Evolutionary conservation across 2,888 invertebrate genomes (phyloP), one percentile per base, ranked within the genome.

Genomic region (Lasioglossum oenotherae): DNA sequence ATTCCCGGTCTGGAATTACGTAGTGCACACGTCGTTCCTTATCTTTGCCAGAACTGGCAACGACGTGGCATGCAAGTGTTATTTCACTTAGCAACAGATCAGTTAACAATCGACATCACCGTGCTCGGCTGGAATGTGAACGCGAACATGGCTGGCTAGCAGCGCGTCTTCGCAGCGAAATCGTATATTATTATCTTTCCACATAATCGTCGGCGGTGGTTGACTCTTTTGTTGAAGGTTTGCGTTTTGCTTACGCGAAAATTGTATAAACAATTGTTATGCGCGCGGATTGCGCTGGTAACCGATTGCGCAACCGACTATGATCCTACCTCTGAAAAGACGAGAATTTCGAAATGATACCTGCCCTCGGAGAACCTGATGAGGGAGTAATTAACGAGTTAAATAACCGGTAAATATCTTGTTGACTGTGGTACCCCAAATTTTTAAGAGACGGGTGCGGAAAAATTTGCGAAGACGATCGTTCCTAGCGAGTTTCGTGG

Each of bases 31-130:
- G 69, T 69, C 69, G 35, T 69, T 69, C n/a, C 69, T 69, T 57
- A n/a, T n/a, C 35, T 31, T 46, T 72, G 49, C 14, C 69, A 69
- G 69, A 69, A 69, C 69, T 38, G 69, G 69, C 69, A 38, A 41
- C 69, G 35, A 69, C 69, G 69, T 69, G 69, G 38, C 69, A n/a
- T 69, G 69, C 69, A 69, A 67, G 49, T 76, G 71, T 73, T 49
- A 60, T 38, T 49, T 49, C 57, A 53, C 60, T 76, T 72, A 49
- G 73, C 53, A 69, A 41, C 60, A 60, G 67, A 69, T 53, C 69
- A 19, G 69, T 69, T 69, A 38, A 69, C 69, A 69, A 69, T 69
- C 69, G 53, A 53, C 35, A 69, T 69, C 69, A 5, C 41, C 69
- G 23, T 35, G 69, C 8, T 31, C 19, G 23, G 38, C 8, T 12